Percentiles rank a stretch among this genome's conserved stretches.
These are phyloP conservation scores for Micromys minutus DNA, from an alignment of 2,113 vertebrate species.

Conservation along the genomic window DNA sequence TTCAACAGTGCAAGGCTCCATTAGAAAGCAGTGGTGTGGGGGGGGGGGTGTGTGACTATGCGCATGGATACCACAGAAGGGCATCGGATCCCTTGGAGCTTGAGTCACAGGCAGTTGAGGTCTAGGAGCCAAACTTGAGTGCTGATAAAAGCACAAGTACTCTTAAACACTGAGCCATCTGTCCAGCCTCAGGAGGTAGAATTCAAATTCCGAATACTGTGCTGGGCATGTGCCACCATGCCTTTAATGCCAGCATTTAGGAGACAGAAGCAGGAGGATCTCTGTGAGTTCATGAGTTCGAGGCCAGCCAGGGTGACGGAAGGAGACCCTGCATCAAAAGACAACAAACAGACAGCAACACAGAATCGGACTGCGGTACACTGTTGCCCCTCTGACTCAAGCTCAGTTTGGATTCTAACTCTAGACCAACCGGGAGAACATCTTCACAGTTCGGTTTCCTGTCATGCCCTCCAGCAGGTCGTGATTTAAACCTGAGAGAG, in stretches of 20 bases:
- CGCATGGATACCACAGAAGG: not conserved
- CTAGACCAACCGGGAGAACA: not conserved
- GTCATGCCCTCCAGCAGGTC: not conserved
- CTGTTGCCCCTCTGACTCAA: not conserved
- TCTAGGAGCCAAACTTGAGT: not conserved
- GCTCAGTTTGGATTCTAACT: not conserved
- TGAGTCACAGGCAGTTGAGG: not conserved
- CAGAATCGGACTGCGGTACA: not conserved
- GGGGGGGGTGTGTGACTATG: not conserved
- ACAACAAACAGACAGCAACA: not conserved
- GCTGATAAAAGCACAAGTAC: not conserved
- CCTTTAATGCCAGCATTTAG: not conserved
- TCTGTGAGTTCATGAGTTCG: not conserved
- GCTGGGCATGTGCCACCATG: not conserved
- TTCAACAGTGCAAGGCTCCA: accelerated
- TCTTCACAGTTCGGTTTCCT: not conserved
- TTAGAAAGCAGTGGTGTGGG: not conserved
- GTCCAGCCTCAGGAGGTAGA: not conserved
- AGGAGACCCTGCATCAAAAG: not conserved
- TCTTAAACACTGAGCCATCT: not conserved
- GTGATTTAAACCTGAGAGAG: not conserved
- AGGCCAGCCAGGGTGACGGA: not conserved
- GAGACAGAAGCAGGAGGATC: not conserved
- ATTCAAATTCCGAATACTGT: not conserved
- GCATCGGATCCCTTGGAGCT: not conserved